Base-by-base conservation (phyloP, 2,797 vertebrate species). In the Takifugu rubripes region DNA sequence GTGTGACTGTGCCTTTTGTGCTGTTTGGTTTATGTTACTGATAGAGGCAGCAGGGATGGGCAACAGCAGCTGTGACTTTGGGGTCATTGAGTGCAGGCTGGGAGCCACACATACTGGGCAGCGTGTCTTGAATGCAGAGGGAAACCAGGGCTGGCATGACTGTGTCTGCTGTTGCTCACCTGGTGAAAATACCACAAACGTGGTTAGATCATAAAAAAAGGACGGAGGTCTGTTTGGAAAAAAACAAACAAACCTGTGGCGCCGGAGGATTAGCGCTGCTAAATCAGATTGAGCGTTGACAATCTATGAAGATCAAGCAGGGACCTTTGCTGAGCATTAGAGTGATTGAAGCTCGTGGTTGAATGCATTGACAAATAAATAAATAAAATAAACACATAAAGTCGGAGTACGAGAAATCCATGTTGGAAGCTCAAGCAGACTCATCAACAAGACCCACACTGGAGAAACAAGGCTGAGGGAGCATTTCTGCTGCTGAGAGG, bases 51-150 rank as follows among this genome's bases (percentile, higher is more conserved):
- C 54, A 51, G 73, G 74, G 76, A 66, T 70, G 81, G 68, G 66
- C 62, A 61, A 72, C 77, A 86, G 82, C 84, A 84, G 78, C 78
- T 82, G 77, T 74, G 82, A 70, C 43, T 74, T 68, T 61, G 75
- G 85, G 84, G 87, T 88, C 85, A 85, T 21, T 55, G 83, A 78
- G 85, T 86, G 59, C 83, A 79, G 64, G 63, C 68, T 57, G 62
- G 50, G 70, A 82, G 78, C 70, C 67, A 64, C 69, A 36, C 74
- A 70, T 54, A 67, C 79, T 70, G 78, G 59, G 68, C 78, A 48
- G 59, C 58, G 75, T 79, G 82, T 72, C 70, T 83, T 62, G 70
- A 73, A 81, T 70, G 76, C 78, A 71, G 68, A 75, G n/a, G 57
- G 58, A 69, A 25, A 77, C 42, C 17, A 2, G 59, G 47, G 61